phyloP scores from a whole-genome alignment of 2,888 invertebrate genomes.

The Orthosia incerta region DNA sequence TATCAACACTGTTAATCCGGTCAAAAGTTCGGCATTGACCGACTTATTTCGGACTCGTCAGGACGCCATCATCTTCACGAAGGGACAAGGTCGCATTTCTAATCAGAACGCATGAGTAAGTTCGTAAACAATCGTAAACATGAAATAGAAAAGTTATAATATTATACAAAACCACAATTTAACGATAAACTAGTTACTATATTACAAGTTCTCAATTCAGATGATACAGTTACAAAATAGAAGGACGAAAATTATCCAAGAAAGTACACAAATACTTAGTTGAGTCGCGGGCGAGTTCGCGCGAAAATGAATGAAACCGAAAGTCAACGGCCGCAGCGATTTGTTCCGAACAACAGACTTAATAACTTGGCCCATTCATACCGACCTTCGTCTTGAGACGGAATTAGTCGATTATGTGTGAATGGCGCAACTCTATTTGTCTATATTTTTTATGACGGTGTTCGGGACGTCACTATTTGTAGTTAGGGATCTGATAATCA shows the following conservation, averaged over 20 bases:
- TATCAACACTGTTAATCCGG: not conserved
- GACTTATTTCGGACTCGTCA: not conserved
- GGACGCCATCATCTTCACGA: not conserved
- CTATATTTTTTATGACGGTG: constrained; percentile 33
- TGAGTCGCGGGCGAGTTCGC: constrained; percentile 50
- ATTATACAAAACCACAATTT: not conserved
- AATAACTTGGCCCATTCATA: constrained; percentile 82
- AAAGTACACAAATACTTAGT: constrained; percentile 60
- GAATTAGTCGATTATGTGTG: constrained; percentile 60
- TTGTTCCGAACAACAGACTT: constrained; percentile 82
- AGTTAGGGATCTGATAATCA: not conserved
- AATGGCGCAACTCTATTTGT: constrained; percentile 41
- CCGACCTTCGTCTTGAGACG: constrained; percentile 75
- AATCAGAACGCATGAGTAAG: not conserved
- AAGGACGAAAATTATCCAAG: constrained; percentile 39
- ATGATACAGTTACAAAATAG: constrained; percentile 14
- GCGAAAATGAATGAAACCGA: constrained; percentile 79
- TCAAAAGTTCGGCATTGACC: not conserved
- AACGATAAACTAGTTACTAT: constrained; percentile 11
- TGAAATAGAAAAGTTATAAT: constrained; percentile 8
- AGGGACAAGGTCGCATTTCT: not conserved
- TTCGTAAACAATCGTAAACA: constrained; percentile 8
- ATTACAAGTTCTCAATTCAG: constrained; percentile 14
- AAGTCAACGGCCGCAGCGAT: constrained; percentile 83
- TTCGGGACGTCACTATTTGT: constrained; percentile 6